Percentiles rank a stretch among this genome's conserved stretches.
Evolutionary conservation across 2,888 invertebrate species (phyloP).

Genomic region (Pollenia griseotomentosa): DNA sequence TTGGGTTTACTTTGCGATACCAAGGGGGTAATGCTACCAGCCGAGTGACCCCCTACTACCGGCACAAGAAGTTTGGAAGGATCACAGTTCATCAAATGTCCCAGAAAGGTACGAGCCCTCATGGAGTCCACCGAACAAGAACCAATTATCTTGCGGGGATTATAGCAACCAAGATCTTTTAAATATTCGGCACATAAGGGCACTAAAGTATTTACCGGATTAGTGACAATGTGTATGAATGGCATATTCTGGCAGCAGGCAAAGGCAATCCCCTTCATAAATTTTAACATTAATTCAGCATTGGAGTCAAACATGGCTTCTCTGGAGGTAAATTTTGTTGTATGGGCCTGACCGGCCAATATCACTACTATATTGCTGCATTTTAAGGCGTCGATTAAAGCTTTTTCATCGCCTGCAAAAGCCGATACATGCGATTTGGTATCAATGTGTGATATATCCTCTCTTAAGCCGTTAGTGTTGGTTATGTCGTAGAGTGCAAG

Average conservation of each 20-base stretch:
- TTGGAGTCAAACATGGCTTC: conserved; percentile 98
- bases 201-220: conserved; percentile 98
- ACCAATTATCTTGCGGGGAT: conserved; percentile 95
- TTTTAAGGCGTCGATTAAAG: conserved; percentile 89
- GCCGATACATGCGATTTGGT: conserved; percentile 83
- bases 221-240: conserved; percentile 96
- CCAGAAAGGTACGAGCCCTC: conserved; percentile 94
- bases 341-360: conserved; percentile 96
- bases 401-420: conserved; percentile 86
- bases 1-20: conserved; percentile 95
- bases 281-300: conserved; percentile 94
- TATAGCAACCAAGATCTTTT: conserved; percentile 90
- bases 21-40: conserved; percentile 97
- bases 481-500: conserved; percentile 95
- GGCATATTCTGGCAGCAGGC: conserved; percentile 91
- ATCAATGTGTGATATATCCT: conserved; percentile 97
- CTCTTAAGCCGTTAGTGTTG: conserved; percentile 96
- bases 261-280: conserved; percentile 90
- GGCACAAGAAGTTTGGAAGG: conserved; percentile 92
- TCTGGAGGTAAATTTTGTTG: conserved; percentile 97
- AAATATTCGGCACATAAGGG: conserved; percentile 97
- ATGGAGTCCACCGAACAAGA: conserved; percentile 98
- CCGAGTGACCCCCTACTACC: conserved; percentile 99
- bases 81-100: conserved; percentile 90
- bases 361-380: conserved; percentile 94